Evolutionary conservation across 2,888 invertebrate species (phyloP).

Genomic region (Tetragonula carbonaria): DNA sequence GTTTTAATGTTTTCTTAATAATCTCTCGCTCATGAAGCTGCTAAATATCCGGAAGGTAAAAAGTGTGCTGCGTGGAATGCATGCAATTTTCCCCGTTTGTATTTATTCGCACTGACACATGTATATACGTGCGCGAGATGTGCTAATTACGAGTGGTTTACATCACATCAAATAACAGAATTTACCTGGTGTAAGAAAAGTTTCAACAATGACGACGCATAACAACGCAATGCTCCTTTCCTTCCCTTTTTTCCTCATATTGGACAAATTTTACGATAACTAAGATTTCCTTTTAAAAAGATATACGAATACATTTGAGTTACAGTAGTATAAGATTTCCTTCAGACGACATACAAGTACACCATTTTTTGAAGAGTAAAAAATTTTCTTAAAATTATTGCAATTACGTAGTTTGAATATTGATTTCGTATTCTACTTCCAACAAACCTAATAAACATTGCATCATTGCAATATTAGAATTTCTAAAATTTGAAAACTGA

Average conservation of each 20-base stretch:
- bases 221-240: background rate
- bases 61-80: background rate
- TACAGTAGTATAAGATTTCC: no score
- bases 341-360: no score
- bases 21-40: background rate
- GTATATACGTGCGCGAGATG: background rate
- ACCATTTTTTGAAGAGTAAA: no score
- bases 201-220: background rate
- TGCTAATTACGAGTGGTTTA: background rate
- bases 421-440: no score
- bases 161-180: background rate
- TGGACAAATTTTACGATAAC: background rate
- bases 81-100: background rate
- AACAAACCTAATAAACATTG: no score
- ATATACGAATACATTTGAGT: no score
- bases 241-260: background rate
- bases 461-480: no score
- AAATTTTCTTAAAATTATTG: no score
- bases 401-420: no score
- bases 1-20: background rate
- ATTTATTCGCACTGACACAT: slow-evolving; percentile 26
- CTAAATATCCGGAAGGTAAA: slow-evolving; percentile 6
- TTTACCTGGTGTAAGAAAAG: background rate
- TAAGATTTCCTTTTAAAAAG: no score
- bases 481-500: no score